A percentile compares a stretch with the other conserved stretches of the same genome.
Conservation (phyloP, 2,113 vertebrate genomes). For the Pollimyrus isidori region DNA sequence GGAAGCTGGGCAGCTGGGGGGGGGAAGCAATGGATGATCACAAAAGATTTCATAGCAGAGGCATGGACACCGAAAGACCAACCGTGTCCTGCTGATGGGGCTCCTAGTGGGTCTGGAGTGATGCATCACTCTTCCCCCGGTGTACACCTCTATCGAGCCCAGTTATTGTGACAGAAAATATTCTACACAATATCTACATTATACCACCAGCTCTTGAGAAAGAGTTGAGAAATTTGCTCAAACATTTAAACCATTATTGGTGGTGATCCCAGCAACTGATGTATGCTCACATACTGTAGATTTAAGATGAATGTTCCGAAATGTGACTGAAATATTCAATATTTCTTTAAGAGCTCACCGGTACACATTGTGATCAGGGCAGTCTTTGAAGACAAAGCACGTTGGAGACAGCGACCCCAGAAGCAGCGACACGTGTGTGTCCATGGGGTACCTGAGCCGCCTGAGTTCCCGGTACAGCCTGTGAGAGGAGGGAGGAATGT, state of each 20-base stretch:
- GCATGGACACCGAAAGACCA: neutral
- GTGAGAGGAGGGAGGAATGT: neutral
- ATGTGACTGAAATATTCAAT: neutral
- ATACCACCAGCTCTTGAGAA: neutral
- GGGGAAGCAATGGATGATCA: neutral
- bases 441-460: neutral
- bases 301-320: neutral
- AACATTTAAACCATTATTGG: neutral
- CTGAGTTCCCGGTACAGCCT: neutral
- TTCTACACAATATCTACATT: neutral
- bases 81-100: neutral
- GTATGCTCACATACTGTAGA: neutral
- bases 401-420: neutral
- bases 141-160: neutral
- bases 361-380: neutral
- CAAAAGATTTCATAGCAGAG: neutral
- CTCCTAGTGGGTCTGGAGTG: neutral
- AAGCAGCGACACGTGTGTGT: neutral
- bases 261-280: neutral
- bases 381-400: neutral
- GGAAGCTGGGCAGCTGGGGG: neutral
- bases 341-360: neutral
- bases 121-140: neutral
- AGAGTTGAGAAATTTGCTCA: neutral
- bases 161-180: neutral